Evolutionary conservation across 2,113 vertebrate species (phyloP).

Genomic region (Penelope pileata): DNA sequence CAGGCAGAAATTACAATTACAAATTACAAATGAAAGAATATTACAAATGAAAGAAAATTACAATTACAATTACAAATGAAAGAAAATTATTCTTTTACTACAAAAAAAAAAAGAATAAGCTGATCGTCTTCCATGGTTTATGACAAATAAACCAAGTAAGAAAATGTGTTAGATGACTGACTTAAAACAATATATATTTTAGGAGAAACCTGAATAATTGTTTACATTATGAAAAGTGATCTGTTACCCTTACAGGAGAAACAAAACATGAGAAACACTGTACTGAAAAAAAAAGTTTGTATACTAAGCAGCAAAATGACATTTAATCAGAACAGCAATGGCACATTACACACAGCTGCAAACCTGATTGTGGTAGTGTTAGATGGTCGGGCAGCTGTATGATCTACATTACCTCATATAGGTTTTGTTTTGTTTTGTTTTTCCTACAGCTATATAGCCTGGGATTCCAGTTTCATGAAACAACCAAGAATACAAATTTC

Average conservation of each 20-base stretch:
- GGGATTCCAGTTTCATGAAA: background rate
- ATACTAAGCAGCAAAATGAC: background rate
- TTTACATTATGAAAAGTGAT: background rate
- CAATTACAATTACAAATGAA: background rate
- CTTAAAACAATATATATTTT: background rate
- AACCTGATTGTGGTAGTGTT: background rate
- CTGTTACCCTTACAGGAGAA: background rate
- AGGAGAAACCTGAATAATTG: background rate
- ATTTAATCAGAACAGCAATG: background rate
- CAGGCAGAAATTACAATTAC: background rate
- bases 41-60: background rate
- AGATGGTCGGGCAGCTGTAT: background rate
- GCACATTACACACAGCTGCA: accelerated
- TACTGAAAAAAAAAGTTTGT: background rate
- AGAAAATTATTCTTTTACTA: background rate
- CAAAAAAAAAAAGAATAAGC: background rate
- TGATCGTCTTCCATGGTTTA: background rate
- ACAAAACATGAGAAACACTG: background rate
- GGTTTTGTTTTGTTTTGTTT: background rate
- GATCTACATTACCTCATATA: background rate
- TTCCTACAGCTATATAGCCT: background rate
- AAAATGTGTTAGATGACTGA: background rate
- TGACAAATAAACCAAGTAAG: background rate
- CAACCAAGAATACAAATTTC: background rate
- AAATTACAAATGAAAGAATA: background rate